Evolutionary conservation across 2,797 vertebrate genomes (phyloP).

Genomic region (Eleutherodactylus coqui): DNA sequence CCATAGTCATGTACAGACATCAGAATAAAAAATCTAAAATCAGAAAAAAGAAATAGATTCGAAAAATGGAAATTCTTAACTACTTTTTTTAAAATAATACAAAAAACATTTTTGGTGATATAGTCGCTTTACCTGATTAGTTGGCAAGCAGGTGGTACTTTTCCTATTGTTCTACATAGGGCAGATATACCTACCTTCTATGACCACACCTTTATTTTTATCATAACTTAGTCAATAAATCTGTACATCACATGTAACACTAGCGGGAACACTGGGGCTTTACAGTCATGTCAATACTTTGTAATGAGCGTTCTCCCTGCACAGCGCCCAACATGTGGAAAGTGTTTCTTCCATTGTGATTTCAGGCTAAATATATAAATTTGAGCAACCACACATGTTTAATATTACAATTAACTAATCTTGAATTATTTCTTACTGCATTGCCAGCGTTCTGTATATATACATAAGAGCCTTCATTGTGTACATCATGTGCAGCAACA

Average conservation of each 20-base stretch:
- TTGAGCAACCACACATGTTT: conserved; percentile 48
- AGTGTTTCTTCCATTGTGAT: conserved; percentile 29
- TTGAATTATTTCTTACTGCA: conserved; percentile 26
- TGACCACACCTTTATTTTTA: too few species aligned
- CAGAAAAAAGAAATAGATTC: too few species aligned
- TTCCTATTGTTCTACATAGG: too few species aligned
- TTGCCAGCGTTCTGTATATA: conserved; percentile 38
- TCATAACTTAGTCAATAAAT: too few species aligned
- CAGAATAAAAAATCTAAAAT: too few species aligned
- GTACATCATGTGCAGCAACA: conserved; percentile 39
- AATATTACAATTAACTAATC: conserved; percentile 54
- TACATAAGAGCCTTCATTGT: conserved; percentile 16
- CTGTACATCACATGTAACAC: background rate
- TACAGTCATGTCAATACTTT: background rate
- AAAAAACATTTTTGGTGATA: too few species aligned
- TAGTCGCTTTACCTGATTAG: too few species aligned
- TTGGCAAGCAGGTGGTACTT: too few species aligned
- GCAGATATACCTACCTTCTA: too few species aligned
- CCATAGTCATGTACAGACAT: too few species aligned
- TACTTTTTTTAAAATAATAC: too few species aligned
- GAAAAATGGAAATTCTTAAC: too few species aligned
- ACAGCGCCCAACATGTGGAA: conserved; percentile 38
- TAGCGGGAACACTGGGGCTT: background rate
- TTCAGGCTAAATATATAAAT: conserved; percentile 41
- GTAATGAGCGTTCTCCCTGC: background rate